A percentile compares a stretch with the other conserved stretches of the same genome.
phyloP scores from a whole-genome alignment of 2,113 vertebrate genomes.

The Scytalopus superciliaris region DNA sequence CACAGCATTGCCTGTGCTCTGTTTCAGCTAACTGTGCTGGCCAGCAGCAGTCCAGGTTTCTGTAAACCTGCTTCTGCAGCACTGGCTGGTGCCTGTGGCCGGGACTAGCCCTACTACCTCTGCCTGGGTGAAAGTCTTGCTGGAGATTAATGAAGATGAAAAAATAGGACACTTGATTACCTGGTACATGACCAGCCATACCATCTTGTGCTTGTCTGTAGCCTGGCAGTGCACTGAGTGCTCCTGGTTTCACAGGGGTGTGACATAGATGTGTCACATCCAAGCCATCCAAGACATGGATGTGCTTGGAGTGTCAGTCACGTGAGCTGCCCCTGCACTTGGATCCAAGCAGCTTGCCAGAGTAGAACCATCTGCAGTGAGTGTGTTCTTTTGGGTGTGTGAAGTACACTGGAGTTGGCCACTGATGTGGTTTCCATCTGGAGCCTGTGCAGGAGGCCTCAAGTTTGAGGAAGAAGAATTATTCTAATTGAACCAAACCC shows the following conservation, averaged over 20 bases:
- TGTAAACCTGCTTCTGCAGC: background rate
- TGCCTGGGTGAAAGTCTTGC: background rate
- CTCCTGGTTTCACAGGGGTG: background rate
- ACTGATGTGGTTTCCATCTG: background rate
- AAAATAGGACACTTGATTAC: background rate
- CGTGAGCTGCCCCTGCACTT: fast-evolving
- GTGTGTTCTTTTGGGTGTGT: background rate
- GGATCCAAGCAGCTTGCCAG: background rate
- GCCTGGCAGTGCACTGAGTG: fast-evolving
- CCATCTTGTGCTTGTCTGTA: background rate
- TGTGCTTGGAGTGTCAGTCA: fast-evolving
- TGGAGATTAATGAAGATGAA: background rate
- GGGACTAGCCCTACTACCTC: background rate
- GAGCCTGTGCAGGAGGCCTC: background rate
- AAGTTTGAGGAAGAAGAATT: background rate
- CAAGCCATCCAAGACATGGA: fast-evolving
- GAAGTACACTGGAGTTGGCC: background rate
- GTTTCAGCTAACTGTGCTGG: background rate
- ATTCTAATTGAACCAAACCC: background rate
- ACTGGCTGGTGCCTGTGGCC: fast-evolving
- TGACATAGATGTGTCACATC: too few relatives aligned
- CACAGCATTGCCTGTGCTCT: fast-evolving
- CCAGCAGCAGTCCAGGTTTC: background rate
- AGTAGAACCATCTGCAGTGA: background rate
- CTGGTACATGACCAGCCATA: background rate